Percentiles rank a stretch among this genome's conserved stretches.
Conservation (phyloP, 2,797 vertebrate genomes). For the Calcarius lapponicus region DNA sequence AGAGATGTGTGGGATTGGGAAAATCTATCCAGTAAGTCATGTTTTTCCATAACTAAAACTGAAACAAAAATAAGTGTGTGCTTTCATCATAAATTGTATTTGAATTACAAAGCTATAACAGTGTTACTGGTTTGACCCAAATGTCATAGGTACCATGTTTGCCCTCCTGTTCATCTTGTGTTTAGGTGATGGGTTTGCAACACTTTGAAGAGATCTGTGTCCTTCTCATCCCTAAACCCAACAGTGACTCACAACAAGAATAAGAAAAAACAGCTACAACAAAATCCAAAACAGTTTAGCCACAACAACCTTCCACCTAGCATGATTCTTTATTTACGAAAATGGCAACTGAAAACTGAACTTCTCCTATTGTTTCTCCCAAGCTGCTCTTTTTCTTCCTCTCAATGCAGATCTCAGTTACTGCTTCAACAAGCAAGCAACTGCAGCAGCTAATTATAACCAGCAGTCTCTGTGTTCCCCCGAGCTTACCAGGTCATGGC, state of each 20-base stretch:
- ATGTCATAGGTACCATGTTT: neutral
- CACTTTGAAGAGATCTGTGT: neutral
- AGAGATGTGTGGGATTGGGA: neutral
- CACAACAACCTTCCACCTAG: neutral
- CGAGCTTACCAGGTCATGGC: neutral
- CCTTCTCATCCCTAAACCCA: neutral
- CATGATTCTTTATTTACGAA: neutral
- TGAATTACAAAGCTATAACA: neutral
- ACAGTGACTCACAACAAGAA: neutral
- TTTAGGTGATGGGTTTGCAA: neutral
- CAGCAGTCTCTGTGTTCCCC: neutral
- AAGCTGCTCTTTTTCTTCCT: neutral
- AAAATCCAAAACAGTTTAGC: neutral
- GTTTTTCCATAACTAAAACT: neutral
- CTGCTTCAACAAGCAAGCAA: neutral
- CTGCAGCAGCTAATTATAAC: constrained; percentile 24
- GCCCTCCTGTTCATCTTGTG: neutral
- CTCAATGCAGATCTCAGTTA: neutral
- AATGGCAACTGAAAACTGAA: neutral
- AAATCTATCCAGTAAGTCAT: neutral
- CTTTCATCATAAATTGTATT: neutral
- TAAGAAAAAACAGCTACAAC: neutral
- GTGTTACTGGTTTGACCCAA: neutral
- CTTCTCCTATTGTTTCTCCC: neutral
- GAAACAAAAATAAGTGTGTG: neutral